Base-by-base conservation (phyloP, 1,140 invertebrate species). In the Drosophila trapezifrons region DNA sequence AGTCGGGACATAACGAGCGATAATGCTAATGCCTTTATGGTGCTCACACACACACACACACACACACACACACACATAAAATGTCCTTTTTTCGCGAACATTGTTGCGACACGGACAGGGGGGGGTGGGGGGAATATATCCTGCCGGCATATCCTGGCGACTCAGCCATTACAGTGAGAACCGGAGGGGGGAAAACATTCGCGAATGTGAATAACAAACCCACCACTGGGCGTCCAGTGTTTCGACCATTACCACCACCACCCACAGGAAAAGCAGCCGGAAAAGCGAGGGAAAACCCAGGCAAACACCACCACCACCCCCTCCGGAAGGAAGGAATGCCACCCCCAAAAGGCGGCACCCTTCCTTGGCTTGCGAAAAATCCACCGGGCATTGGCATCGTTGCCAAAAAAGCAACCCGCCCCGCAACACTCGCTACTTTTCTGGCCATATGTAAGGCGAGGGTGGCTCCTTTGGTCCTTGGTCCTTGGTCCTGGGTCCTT, bases 11-110 rank as follows among this genome's bases (percentile, higher is more conserved):
- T 86, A 90, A 90, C 86, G 86, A 90, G 86, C 86, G 86, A 86
- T 90, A 90, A 86, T 90, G 86, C 86, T 90, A 90, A 90, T 90
- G 86, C 82, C 79, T 90, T 90, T 90, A 90, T 90, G 86, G 76
- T 70, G 82, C 17, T 32, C 17, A 32, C 12, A 82, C 74, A 81
- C 17, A 51, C 17, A 32, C 12, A 82, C 74, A 81, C n/a, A n/a
- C 83, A 78, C 86, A 52, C 49, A 35, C 29, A 51, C 17, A 51
- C 17, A 32, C 12, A 82, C 74, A 81, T 83, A 85, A 90, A 90
- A 86, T 90, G 86, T 90, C 86, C 86, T 80, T 77, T 80, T 81
- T 86, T 89, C 65, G 82, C 86, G 42, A 90, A 90, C 79, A 85
- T 86, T 87, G 84, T 85, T 78, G 81, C 74, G 35, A 4, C 29